Evolutionary conservation across 2,113 vertebrate species (phyloP), one percentile per base, ranked within the genome.

Genomic region (Tympanuchus pallidicinctus): DNA sequence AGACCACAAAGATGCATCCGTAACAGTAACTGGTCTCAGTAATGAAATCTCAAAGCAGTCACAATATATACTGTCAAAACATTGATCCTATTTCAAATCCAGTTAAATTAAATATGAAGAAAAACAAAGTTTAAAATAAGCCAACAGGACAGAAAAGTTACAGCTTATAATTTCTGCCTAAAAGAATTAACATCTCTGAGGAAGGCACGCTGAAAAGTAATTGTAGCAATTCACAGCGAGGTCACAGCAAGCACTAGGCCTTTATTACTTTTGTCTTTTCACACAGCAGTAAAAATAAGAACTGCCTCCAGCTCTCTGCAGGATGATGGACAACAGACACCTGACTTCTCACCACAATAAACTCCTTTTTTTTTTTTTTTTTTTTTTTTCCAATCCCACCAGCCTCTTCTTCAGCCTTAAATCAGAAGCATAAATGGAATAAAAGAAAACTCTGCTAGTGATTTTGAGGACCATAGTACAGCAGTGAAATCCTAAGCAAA

Each of bases 241-340:
- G 82, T 85, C 79, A 82, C 22, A 87, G 84, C 30, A 87, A 89
- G 74, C 54, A 63, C 60, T 82, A 48, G 15, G n/a, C 76, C 84
- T 93, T 92, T 76, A 93, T 85, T 92, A 64, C 74, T 87, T 93
- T 88, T 94, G 86, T 84, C 74, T 89, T 92, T 85, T 82, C 64
- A 67, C 71, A 67, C 30, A 85, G 82, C 56, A 74, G 67, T 63
- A 92, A 89, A 89, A 89, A 89, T 21, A n/a, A 77, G 65, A 93
- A 90, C 80, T 90, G 78, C 83, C 81, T 76, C 81, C 18, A 95
- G 94, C 59, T 80, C 72, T 54, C 59, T 87, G 70, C 59, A 90
- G 81, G 43, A 73, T 82, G 84, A 96, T 47, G 78, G 82, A 85
- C 81, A 94, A 85, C 77, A 92, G 84, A 78, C 22, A 92, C 66